Evolutionary conservation across 2,113 vertebrate species (phyloP), one percentile per base, ranked within the genome.

Genomic region (Pollimyrus isidori): DNA sequence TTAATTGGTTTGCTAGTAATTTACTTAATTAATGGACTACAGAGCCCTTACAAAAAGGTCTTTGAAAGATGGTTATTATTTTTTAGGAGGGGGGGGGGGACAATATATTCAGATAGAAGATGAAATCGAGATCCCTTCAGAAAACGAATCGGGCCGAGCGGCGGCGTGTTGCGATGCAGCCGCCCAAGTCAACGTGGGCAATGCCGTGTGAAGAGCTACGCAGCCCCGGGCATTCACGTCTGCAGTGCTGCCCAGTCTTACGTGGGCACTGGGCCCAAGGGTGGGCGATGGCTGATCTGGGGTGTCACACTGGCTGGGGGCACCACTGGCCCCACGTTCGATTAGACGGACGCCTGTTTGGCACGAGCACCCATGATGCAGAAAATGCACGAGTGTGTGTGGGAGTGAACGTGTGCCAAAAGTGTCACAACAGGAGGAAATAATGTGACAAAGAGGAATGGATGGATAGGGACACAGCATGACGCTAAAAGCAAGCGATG

Each of bases 1-100:
- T 80, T 80, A 80, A 80, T 80, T 80, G 73, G 73, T 80, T 80
- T 80, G 73, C 35, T 80, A 80, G 73, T 42, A 35, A 80, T 80
- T 80, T 80, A 80, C 13, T 80, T 80, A 80, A 80, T 80, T 80
- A 42, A 80, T 80, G 73, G 30, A 76, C 30, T 76, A 76, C 69
- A 39, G 73, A 80, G 35, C 35, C 73, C 35, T 80, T 19, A 80
- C 35, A 80, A 42, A 80, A 80, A 80, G 9, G 73, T 17, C 73
- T 80, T 80, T 80, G 73, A 80, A 80, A 80, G 73, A 80, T 80
- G 65, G 56, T 62, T 62, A n/a, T 69, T 69, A 26, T 76, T 39
- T 35, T 35, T 26, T 30, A 13, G 69, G 62, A n/a, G 10, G 69
- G 69, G 69, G 65, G 69, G 69, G 42, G 80, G 23, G 45, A 46